Base-by-base conservation (phyloP, 2,113 vertebrate genomes). In the Chloebia gouldiae region DNA sequence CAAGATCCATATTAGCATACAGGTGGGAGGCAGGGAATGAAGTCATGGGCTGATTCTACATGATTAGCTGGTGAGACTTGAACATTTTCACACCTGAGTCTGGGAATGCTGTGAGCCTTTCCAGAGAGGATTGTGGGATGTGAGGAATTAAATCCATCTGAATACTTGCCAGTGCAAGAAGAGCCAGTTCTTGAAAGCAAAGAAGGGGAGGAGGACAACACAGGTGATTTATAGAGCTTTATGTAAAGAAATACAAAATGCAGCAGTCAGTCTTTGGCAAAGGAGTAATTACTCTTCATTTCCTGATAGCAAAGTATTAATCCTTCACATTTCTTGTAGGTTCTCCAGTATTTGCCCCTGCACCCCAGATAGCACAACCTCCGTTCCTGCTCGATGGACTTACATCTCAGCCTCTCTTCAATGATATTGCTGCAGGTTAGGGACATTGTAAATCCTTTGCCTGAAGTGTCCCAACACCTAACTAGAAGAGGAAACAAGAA, bases 351-450 rank as follows among this genome's bases (percentile, higher is more conserved):
- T 79, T 92, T 97, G 97, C 97, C 90, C 98, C 94, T 89, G 97
- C 97, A 28, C 97, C 98, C 93, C 99, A 98, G 95, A 88, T 98
- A 86, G 97, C 99, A 84, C 99, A 99, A 96, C 98, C 99, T 63
- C 87, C 98, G 2, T 99, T 99, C 94, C 98, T 99, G 86, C 97
- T 99, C 93, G 99, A 99, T 95, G 99, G 99, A 77, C 98, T 99
- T 92, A 97, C 98, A 60, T 98, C 99, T 93, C 99, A 98, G 93
- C 98, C 99, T 95, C 97, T 99, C 87, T 99, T 99, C 97, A 99
- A 99, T 98, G 99, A 99, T 95, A 98, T 98, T 86, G 88, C 98
- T 96, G 93, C 99, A 98, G 99, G 99, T 99, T 99, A 98, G 92
- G 95, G 84, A 57, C 18, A 5, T 82, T 39, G n/a, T 59, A 50